Evolutionary conservation across 2,888 invertebrate species (phyloP).

Genomic region (Diarsia dahlii): DNA sequence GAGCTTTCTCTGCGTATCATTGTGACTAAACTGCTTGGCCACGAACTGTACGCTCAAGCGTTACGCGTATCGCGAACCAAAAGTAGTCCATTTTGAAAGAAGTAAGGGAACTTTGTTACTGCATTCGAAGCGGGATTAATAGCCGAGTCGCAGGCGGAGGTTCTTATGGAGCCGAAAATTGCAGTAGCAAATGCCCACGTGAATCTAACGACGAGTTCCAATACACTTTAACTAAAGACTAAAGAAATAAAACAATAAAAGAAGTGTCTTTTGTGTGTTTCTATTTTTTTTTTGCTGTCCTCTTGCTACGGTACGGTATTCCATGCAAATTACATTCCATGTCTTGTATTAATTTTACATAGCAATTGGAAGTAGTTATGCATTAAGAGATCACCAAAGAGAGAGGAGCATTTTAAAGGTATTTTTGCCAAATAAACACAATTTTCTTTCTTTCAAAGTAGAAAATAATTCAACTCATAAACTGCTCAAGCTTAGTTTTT

Average conservation of each 20-base stretch:
- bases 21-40: slow-evolving; percentile 8
- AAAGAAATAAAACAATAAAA: too few relatives aligned
- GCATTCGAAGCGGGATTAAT: too few relatives aligned
- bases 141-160: too few relatives aligned
- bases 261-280: background rate
- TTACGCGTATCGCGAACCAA: background rate
- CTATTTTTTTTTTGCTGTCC: background rate
- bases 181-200: too few relatives aligned
- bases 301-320: background rate
- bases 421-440: too few relatives aligned
- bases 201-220: too few relatives aligned
- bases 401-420: too few relatives aligned
- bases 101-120: too few relatives aligned
- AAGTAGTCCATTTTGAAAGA: too few relatives aligned
- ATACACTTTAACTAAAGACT: too few relatives aligned
- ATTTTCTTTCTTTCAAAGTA: too few relatives aligned
- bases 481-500: background rate
- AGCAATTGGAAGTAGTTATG: background rate
- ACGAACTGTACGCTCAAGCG: background rate
- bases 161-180: too few relatives aligned
- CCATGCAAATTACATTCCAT: background rate
- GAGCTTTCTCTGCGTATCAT: slow-evolving; percentile 44
- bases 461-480: background rate
- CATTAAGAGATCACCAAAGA: background rate
- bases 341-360: background rate